Evolutionary conservation across 2,888 invertebrate genomes (phyloP).

Genomic region (Luperina nickerlii): DNA sequence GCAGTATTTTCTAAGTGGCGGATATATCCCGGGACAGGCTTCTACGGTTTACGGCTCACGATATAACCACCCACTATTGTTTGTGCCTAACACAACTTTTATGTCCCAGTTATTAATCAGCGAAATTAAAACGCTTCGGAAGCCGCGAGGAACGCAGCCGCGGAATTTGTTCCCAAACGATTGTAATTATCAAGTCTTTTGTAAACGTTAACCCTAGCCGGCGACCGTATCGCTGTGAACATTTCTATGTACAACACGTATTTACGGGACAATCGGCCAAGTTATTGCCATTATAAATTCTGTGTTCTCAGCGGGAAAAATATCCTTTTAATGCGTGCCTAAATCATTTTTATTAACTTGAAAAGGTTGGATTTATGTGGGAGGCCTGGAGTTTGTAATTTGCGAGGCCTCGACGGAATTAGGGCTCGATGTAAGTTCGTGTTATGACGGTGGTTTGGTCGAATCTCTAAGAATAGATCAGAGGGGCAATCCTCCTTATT

Average conservation of each 20-base stretch:
- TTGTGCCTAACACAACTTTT: conserved; percentile 72
- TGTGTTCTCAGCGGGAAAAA: conserved; percentile 82
- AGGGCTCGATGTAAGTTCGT: conserved; percentile 68
- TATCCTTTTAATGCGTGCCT: conserved; percentile 87
- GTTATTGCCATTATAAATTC: conserved; percentile 86
- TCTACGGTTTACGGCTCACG: conserved; percentile 63
- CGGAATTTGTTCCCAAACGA: conserved; percentile 60
- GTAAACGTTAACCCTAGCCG: conserved; percentile 39
- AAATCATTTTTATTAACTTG: conserved; percentile 89
- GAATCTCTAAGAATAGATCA: conserved; percentile 22
- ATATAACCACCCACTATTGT: conserved; percentile 74
- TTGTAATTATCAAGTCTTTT: conserved; percentile 62
- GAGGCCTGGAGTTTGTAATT: conserved; percentile 81
- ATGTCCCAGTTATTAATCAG: conserved; percentile 77
- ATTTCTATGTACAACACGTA: conserved; percentile 69
- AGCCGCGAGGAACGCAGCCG: conserved; percentile 63
- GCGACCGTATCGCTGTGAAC: conserved; percentile 51
- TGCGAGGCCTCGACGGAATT: conserved; percentile 77
- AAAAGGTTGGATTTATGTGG: conserved; percentile 87
- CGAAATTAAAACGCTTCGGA: conserved; percentile 73
- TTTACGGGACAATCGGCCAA: conserved; percentile 81
- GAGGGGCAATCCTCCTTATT: not conserved
- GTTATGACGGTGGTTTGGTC: conserved; percentile 38
- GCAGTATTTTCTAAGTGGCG: conserved; percentile 67
- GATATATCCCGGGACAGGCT: conserved; percentile 62